Conservation (phyloP, 2,888 invertebrate genomes). For the Agrotis puta region DNA sequence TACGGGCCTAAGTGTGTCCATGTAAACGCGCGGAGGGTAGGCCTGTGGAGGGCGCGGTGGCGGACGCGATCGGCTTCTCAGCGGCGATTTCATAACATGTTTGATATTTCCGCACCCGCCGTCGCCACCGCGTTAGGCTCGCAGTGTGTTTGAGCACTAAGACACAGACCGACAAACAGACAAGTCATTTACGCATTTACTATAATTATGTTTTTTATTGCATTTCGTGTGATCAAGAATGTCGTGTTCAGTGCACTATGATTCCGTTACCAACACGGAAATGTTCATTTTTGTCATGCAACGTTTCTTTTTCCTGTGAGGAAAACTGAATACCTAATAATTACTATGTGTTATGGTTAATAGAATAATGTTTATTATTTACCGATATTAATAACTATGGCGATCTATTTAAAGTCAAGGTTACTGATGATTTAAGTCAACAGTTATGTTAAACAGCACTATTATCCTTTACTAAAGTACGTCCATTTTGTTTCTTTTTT, state of each 20-base stretch:
- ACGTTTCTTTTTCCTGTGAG: slow-evolving; percentile 47
- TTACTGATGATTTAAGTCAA: slow-evolving; percentile 21
- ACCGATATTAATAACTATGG: slow-evolving; percentile 3
- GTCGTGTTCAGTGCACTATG: slow-evolving; percentile 30
- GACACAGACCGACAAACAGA: background rate
- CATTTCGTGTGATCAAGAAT: slow-evolving; percentile 42
- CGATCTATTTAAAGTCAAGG: slow-evolving; percentile 26
- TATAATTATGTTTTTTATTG: background rate
- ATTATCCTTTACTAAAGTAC: background rate
- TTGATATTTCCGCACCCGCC: too few relatives aligned
- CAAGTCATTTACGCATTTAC: background rate
- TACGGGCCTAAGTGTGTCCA: too few relatives aligned
- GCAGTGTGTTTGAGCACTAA: too few relatives aligned
- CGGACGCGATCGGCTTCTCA: too few relatives aligned
- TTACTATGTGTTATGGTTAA: background rate
- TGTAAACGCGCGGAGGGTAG: too few relatives aligned
- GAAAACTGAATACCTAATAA: slow-evolving; percentile 30
- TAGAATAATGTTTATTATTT: slow-evolving; percentile 13
- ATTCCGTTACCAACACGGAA: slow-evolving; percentile 45
- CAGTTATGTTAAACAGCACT: background rate
- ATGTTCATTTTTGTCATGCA: slow-evolving; percentile 41
- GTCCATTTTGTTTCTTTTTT: background rate
- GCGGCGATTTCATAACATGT: too few relatives aligned
- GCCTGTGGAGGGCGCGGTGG: too few relatives aligned
- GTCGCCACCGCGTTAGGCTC: too few relatives aligned